Conservation (phyloP, 2,888 invertebrate species). For the Bembecia ichneumoniformis region DNA sequence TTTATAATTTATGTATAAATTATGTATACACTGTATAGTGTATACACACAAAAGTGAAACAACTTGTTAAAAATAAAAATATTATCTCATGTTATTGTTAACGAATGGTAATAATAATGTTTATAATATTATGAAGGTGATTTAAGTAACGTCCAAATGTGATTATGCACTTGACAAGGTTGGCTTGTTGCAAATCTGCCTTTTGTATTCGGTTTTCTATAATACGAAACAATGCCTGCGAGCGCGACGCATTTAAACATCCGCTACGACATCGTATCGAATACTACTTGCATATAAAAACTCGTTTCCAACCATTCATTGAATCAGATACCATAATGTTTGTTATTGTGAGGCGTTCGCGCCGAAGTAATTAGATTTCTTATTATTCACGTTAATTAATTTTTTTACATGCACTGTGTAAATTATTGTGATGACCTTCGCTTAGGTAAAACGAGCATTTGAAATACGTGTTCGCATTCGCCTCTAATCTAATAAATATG, state of each 20-base stretch:
- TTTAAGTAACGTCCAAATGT: constrained; percentile 10
- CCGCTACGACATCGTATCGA: constrained; percentile 12
- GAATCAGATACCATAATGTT: neutral
- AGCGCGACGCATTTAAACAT: constrained; percentile 18
- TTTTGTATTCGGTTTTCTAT: constrained; percentile 20
- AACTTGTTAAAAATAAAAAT: too few relatives aligned
- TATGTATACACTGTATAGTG: too few relatives aligned
- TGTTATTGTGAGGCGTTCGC: neutral
- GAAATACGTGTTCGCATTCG: too few relatives aligned
- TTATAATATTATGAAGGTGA: constrained; percentile 4
- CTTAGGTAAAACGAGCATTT: neutral
- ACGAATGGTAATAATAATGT: neutral
- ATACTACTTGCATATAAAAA: neutral
- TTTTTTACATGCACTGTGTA: neutral
- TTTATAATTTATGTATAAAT: too few relatives aligned
- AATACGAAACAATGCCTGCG: constrained; percentile 28
- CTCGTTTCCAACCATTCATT: neutral
- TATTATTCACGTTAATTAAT: neutral
- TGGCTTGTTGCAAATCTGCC: constrained; percentile 25
- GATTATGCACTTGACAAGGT: constrained; percentile 14
- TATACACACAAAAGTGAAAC: too few relatives aligned
- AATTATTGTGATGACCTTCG: neutral
- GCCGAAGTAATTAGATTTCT: neutral
- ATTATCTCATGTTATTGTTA: too few relatives aligned
- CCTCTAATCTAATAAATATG: too few relatives aligned